phyloP scores from a whole-genome alignment of 2,113 vertebrate genomes.

The Carassius carassius region DNA sequence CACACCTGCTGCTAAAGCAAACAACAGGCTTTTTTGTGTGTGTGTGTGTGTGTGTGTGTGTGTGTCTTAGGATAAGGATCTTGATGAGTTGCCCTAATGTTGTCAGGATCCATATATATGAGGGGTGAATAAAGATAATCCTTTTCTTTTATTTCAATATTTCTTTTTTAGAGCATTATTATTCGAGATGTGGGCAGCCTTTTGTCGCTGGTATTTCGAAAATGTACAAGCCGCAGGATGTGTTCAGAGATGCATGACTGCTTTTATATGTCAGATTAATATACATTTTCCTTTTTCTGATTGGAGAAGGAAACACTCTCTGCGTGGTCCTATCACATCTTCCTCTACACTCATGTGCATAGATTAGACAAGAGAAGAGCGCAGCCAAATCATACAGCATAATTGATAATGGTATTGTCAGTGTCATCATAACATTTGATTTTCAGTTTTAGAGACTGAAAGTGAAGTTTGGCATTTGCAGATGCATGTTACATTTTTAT shows the following conservation, averaged over 20 bases:
- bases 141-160: background rate
- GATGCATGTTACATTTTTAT: background rate
- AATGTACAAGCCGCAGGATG: background rate
- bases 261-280: slow-evolving; percentile 22
- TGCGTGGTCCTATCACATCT: slow-evolving; percentile 31
- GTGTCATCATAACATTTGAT: background rate
- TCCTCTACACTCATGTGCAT: slow-evolving; percentile 24
- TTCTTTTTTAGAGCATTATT: background rate
- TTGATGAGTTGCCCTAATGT: slow-evolving; percentile 39
- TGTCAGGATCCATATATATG: slow-evolving; percentile 29
- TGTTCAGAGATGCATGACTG: slow-evolving; percentile 14
- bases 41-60: slow-evolving; percentile 30
- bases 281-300: slow-evolving; percentile 48
- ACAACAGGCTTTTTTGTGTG: slow-evolving; percentile 52
- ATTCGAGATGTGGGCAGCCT: slow-evolving; percentile 3
- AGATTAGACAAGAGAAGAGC: slow-evolving; percentile 13
- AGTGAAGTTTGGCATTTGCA: background rate
- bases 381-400: slow-evolving; percentile 36
- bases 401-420: slow-evolving; percentile 24
- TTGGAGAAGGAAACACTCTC: slow-evolving; percentile 40
- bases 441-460: background rate
- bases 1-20: slow-evolving; percentile 71
- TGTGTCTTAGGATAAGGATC: slow-evolving; percentile 20
- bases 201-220: background rate
- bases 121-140: background rate